Conservation (phyloP, 1,140 invertebrate genomes). For the Formica exsecta region DNA sequence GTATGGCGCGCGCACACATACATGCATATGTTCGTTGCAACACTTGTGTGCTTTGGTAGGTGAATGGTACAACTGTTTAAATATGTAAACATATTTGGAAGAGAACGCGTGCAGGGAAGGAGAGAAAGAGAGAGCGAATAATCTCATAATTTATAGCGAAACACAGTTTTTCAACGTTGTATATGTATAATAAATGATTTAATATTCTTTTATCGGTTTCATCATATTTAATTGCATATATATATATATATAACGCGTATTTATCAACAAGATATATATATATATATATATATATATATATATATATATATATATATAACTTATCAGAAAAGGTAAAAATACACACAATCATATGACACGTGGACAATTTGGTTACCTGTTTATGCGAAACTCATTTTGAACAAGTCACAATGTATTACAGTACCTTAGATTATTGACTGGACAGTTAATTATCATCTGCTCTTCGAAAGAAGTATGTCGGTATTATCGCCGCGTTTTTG, state of each 20-base stretch:
- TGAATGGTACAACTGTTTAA: constrained; percentile 45
- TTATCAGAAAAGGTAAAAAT: background rate
- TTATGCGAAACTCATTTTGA: background rate
- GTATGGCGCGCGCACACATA: background rate
- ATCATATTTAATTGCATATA: constrained; percentile 6
- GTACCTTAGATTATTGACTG: background rate
- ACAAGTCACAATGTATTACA: constrained; percentile 14
- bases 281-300: background rate
- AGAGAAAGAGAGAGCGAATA: background rate
- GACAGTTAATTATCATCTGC: constrained; percentile 63
- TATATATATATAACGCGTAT: background rate
- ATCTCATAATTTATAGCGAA: constrained; percentile 33
- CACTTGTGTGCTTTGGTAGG: constrained; percentile 8
- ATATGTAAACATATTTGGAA: constrained; percentile 29
- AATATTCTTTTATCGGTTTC: constrained; percentile 23
- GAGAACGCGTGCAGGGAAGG: background rate
- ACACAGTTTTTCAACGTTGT: background rate
- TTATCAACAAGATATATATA: background rate
- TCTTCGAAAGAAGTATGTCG: constrained; percentile 12
- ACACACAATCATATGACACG: background rate
- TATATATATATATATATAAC: background rate
- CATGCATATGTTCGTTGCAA: background rate
- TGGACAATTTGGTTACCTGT: background rate
- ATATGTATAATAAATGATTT: constrained; percentile 1
- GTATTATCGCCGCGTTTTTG: constrained; percentile 58